These are phyloP conservation scores for Myotis brandtii DNA, from an alignment of 2,113 vertebrate species.

Conservation along the genomic window DNA sequence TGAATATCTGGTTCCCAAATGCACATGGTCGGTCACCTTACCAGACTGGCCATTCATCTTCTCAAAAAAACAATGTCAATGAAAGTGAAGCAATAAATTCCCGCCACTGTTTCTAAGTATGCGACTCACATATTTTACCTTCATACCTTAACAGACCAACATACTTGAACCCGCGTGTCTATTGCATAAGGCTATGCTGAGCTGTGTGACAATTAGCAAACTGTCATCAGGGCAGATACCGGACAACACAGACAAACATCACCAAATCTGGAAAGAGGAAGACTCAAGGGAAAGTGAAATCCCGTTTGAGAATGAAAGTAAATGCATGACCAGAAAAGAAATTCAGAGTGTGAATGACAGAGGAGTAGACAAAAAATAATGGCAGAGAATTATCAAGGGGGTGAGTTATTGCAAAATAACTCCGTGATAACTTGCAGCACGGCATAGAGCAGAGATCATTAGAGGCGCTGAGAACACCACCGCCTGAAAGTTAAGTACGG, in stretches of 20 bases:
- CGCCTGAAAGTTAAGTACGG: neutral
- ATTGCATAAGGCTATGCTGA: constrained; percentile 9
- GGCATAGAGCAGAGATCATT: neutral
- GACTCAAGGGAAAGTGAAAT: neutral
- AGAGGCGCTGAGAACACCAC: neutral
- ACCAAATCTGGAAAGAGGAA: neutral
- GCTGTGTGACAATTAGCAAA: neutral
- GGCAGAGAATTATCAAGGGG: neutral
- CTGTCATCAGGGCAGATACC: neutral
- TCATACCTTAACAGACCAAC: neutral
- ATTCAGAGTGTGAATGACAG: neutral
- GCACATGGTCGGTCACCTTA: neutral
- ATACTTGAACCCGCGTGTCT: neutral
- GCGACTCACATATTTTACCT: neutral
- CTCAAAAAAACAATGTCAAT: constrained; percentile 15
- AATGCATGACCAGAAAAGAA: neutral
- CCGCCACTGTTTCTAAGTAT: neutral
- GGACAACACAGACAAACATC: neutral
- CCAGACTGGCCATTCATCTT: neutral
- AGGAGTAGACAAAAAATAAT: neutral
- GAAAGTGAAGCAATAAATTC: neutral
- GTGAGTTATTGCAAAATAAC: neutral
- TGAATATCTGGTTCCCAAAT: neutral
- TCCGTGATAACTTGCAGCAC: neutral
- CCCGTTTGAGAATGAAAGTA: neutral